These are phyloP conservation scores for Pachymerium ferrugineum DNA, from an alignment of 2,888 invertebrate genomes.

Conservation along the genomic window DNA sequence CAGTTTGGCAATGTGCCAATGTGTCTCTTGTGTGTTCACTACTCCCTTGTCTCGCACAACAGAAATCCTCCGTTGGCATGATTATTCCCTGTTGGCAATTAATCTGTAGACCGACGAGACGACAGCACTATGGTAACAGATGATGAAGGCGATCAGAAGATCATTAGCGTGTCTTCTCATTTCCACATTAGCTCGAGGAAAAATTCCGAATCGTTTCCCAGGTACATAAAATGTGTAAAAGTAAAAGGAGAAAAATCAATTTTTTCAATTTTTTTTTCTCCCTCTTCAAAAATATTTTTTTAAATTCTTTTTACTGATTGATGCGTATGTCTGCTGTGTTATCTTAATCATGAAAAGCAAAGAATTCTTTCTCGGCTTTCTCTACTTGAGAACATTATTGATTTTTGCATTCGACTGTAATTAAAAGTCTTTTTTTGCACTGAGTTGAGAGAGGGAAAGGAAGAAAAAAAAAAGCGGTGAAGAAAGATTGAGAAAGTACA, in stretches of 20 bases:
- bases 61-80: constrained; percentile 4
- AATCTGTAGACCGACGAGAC: neutral
- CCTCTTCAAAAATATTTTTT: neutral
- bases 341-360: constrained; percentile 18
- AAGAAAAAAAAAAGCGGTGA: neutral
- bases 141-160: constrained; percentile 27
- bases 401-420: constrained; percentile 19
- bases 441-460: neutral
- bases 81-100: constrained; percentile 19
- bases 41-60: constrained; percentile 12
- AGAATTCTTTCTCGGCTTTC: constrained; percentile 21
- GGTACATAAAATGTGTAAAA: neutral
- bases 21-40: neutral
- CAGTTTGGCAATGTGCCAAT: neutral
- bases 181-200: constrained; percentile 11
- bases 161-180: constrained; percentile 16
- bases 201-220: neutral
- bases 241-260: neutral
- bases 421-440: neutral
- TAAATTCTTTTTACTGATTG: neutral
- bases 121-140: neutral
- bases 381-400: constrained; percentile 10
- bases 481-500: constrained; percentile 22
- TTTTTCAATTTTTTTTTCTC: neutral
- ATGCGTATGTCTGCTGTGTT: constrained; percentile 3